Conservation (phyloP, 2,797 vertebrate genomes). For the Pterois miles region DNA sequence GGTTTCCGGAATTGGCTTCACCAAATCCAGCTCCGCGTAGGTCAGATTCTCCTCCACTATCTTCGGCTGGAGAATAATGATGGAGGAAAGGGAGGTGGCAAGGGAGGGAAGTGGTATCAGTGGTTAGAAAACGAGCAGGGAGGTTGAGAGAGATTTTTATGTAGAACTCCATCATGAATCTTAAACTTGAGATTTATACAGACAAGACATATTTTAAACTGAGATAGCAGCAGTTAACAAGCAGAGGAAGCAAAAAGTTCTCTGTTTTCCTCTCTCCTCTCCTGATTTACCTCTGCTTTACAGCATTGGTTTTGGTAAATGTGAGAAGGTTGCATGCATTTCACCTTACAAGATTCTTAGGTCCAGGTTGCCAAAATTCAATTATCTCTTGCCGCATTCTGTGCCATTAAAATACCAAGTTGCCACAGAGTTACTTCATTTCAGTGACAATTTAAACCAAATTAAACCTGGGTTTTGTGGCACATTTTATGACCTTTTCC, state of each 20-base stretch:
- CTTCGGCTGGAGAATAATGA: slow-evolving; percentile 76
- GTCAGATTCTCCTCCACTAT: slow-evolving; percentile 94
- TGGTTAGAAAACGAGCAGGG: slow-evolving; percentile 35
- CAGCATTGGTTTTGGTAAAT: slow-evolving; percentile 20
- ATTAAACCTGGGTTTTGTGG: slow-evolving; percentile 2
- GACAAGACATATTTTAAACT: not conserved
- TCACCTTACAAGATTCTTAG: not conserved
- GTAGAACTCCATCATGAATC: slow-evolving; percentile 28
- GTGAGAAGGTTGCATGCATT: not conserved
- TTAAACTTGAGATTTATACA: slow-evolving; percentile 1
- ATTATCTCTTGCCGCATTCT: not conserved
- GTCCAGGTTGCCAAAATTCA: slow-evolving; percentile 20
- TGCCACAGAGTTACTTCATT: slow-evolving; percentile 5
- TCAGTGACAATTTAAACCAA: not conserved
- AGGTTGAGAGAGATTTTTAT: slow-evolving; percentile 2
- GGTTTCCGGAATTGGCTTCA: slow-evolving; percentile 86
- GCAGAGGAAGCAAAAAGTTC: not conserved
- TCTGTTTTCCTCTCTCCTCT: not conserved
- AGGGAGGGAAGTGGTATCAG: slow-evolving; percentile 20
- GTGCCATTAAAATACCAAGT: slow-evolving; percentile 10
- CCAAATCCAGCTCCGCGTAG: slow-evolving; percentile 95
- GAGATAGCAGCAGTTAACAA: not conserved
- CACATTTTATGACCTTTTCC: slow-evolving; percentile 7
- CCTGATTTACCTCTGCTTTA: slow-evolving; percentile 7
- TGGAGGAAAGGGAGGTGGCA: not conserved